Conservation (phyloP, 1,140 invertebrate genomes). For the Drosophila suzukii region DNA sequence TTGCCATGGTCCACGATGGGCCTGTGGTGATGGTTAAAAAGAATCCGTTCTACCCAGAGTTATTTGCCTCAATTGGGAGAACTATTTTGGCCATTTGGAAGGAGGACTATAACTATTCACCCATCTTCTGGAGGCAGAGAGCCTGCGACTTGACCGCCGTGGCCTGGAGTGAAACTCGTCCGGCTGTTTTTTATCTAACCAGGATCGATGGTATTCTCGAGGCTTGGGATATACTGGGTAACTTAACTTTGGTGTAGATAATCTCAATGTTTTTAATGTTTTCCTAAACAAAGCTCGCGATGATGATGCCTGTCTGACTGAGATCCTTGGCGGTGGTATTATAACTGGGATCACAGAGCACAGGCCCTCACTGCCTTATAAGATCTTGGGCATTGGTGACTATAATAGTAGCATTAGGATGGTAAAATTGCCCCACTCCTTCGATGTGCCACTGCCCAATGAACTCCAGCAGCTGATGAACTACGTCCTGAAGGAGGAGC, state of each 20-base stretch:
- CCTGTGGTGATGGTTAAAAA: slow-evolving; percentile 86
- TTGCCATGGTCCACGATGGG: slow-evolving; percentile 88
- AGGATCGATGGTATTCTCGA: slow-evolving; percentile 86
- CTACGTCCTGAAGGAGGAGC: slow-evolving; percentile 66
- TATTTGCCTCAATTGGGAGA: slow-evolving; percentile 87
- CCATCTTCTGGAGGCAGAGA: slow-evolving; percentile 86
- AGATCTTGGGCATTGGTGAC: slow-evolving; percentile 86
- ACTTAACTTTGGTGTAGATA: background rate
- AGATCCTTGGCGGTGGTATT: slow-evolving; percentile 81
- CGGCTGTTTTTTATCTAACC: slow-evolving; percentile 85
- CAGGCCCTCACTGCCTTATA: slow-evolving; percentile 84
- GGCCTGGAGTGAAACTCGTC: slow-evolving; percentile 85
- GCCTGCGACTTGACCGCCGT: slow-evolving; percentile 85
- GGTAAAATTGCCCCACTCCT: slow-evolving; percentile 85
- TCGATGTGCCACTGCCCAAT: slow-evolving; percentile 69
- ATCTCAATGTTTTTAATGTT: background rate
- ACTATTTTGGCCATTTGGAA: slow-evolving; percentile 87
- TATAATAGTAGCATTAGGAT: slow-evolving; percentile 87
- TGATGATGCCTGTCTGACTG: slow-evolving; percentile 85
- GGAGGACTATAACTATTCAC: slow-evolving; percentile 84
- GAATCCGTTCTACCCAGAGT: slow-evolving; percentile 85
- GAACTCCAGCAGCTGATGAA: slow-evolving; percentile 61
- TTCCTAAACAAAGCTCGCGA: slow-evolving; percentile 79
- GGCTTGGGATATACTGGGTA: slow-evolving; percentile 86
- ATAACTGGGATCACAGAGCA: slow-evolving; percentile 86